Percentiles rank a stretch among this genome's conserved stretches.
Conservation (phyloP, 2,113 vertebrate species). For the Sylvilagus bachmani region DNA sequence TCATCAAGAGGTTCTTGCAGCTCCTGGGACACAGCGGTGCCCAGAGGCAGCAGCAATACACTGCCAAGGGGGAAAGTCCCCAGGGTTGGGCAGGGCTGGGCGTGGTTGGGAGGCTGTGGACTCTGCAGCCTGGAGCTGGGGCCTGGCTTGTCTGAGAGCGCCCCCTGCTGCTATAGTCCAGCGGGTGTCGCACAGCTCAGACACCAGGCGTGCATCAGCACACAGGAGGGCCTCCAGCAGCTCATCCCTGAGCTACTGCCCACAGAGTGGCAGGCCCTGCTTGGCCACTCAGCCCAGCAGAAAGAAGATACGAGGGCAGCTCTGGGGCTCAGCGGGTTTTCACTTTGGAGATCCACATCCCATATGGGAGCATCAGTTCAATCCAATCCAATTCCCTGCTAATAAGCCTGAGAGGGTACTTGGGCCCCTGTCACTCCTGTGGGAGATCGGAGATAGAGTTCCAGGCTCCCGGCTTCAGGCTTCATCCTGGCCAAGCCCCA, state of each 20-base stretch:
- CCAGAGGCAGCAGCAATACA: neutral
- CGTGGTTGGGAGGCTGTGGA: neutral
- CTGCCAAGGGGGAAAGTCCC: rapidly evolving
- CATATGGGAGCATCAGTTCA: no score
- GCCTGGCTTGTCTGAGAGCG: slow-evolving; percentile 63
- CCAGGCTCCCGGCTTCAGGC: no score
- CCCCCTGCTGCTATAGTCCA: slow-evolving; percentile 84
- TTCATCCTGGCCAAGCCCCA: no score
- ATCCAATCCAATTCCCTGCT: no score
- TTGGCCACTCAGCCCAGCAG: neutral
- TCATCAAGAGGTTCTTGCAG: neutral
- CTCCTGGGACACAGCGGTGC: neutral
- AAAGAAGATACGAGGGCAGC: neutral
- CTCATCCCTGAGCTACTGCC: no score
- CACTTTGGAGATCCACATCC: no score
- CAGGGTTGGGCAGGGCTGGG: rapidly evolving
- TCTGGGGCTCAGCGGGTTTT: no score
- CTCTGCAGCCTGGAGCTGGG: neutral
- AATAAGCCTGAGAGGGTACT: no score
- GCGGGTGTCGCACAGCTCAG: neutral
- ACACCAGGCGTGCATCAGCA: rapidly evolving
- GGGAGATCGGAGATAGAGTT: no score
- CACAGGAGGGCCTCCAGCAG: no score
- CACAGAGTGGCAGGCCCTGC: no score
- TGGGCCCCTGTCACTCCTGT: no score